These are phyloP conservation scores for Hylyphantes graminicola DNA, from an alignment of 1,140 invertebrate genomes.

Conservation along the genomic window DNA sequence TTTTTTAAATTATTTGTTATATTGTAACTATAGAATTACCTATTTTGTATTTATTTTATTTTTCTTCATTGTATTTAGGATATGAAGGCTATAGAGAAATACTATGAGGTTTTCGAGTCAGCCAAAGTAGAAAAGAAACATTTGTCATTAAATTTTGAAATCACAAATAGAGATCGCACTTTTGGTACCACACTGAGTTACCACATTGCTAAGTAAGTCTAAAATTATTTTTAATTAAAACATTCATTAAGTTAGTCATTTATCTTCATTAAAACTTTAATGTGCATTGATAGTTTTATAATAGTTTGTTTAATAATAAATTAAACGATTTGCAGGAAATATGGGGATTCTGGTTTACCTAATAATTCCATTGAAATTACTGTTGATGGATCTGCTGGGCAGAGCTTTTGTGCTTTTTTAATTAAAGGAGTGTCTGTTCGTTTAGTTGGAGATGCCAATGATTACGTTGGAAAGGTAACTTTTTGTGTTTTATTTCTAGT, in stretches of 20 bases:
- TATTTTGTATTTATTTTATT: not conserved
- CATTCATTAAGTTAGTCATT: not conserved
- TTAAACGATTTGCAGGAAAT: constrained; percentile 73
- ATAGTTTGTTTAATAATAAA: not conserved
- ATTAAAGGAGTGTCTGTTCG: constrained; percentile 88
- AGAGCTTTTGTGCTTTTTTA: constrained; percentile 99
- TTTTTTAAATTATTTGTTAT: not conserved
- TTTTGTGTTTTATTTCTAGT: too few species aligned
- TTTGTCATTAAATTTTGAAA: constrained; percentile 80
- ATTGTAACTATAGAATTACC: not conserved
- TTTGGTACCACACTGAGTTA: constrained; percentile 96
- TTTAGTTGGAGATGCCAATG: constrained; percentile 97
- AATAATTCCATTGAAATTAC: constrained; percentile 83
- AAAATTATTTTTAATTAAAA: not conserved
- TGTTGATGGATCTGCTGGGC: constrained; percentile 92
- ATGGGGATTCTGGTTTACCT: constrained; percentile 88
- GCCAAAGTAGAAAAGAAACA: constrained; percentile 64
- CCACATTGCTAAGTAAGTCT: constrained; percentile 78
- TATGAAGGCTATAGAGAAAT: constrained; percentile 69
- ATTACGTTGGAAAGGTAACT: constrained; percentile 88
- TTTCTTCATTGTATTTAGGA: constrained; percentile 9
- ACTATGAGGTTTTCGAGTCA: not conserved
- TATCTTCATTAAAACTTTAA: not conserved
- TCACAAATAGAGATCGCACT: constrained; percentile 90
- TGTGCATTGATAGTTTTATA: not conserved